Percentiles rank a stretch among this genome's conserved stretches.
Evolutionary conservation across 2,797 vertebrate species (phyloP).

Genomic region (Apodemus agrarius): DNA sequence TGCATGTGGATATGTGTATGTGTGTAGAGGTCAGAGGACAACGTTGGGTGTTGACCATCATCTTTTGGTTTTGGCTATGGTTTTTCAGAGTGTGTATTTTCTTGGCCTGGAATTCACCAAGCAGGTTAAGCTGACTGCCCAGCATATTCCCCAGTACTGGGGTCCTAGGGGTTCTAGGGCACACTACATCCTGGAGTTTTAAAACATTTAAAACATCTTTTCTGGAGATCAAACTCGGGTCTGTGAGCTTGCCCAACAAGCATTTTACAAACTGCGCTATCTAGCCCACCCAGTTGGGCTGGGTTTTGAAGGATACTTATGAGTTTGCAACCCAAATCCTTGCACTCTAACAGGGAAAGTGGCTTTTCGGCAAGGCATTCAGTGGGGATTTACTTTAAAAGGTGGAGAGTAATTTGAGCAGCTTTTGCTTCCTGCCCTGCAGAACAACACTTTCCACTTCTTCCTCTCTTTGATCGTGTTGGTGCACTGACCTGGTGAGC

Average conservation of each 20-base stretch:
- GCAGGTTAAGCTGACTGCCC: background rate
- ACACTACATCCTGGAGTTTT: too few relatives aligned
- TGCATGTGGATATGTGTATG: background rate
- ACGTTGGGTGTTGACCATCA: background rate
- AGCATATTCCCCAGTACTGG: background rate
- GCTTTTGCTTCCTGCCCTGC: background rate
- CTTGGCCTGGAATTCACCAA: background rate
- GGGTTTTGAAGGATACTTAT: conserved; percentile 12
- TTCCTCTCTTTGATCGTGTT: background rate
- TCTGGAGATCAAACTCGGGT: background rate
- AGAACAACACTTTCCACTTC: background rate
- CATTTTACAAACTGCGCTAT: background rate
- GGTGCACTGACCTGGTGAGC: background rate
- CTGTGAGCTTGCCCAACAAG: background rate
- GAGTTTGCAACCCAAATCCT: background rate
- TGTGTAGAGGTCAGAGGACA: background rate
- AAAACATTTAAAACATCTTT: background rate
- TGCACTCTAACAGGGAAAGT: background rate
- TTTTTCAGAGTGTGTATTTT: background rate
- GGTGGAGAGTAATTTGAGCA: background rate
- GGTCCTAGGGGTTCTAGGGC: background rate
- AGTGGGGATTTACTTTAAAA: conserved; percentile 1
- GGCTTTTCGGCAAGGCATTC: background rate
- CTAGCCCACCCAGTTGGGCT: background rate
- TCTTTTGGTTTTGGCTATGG: background rate